Evolutionary conservation across 2,888 invertebrate species (phyloP), one percentile per base, ranked within the genome.

Genomic region (Dendrolimus pini): DNA sequence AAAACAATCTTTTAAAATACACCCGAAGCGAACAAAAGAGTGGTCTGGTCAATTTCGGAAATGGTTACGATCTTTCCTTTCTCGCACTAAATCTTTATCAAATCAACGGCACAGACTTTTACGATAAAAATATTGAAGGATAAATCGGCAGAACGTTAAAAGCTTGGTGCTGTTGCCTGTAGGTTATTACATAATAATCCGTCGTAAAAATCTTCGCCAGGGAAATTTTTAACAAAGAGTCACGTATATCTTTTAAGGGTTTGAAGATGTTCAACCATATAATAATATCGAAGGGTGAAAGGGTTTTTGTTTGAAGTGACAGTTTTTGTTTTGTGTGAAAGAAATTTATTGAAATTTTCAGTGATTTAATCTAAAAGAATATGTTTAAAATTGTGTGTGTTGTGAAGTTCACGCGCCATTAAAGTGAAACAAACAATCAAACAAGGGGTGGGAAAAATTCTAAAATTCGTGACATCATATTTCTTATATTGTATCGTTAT

Each of bases 61-160:
- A 47, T 47, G 47, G 47, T 47, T 47, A 47, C 47, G 47, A 59
- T 53, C 54, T 54, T 54, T 41, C 9, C 55, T 63, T 60, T 59
- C 57, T 58, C 54, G 56, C 47, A 54, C 41, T 47, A 55, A 58
- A 60, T 59, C 58, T 60, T 57, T 58, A 60, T 60, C 61, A 54
- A 59, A 60, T 55, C 60, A 55, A 59, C 58, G 60, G 54, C 52
- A 61, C 59, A 59, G 58, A 60, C 63, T 59, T 59, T 65, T 62
- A 66, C 63, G 64, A 61, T 59, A 61, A 63, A 65, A 60, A 59
- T 47, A 47, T 56, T 55, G 61, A 56, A 58, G 62, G 59, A 64
- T 65, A 65, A 71, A 71, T 70, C 74, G 69, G 74, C 73, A 67
- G 66, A 69, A 64, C 66, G 66, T 69, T 76, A 74, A 76, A 75